Base-by-base conservation (phyloP, 2,888 invertebrate species). In the Melanotus villosus region DNA sequence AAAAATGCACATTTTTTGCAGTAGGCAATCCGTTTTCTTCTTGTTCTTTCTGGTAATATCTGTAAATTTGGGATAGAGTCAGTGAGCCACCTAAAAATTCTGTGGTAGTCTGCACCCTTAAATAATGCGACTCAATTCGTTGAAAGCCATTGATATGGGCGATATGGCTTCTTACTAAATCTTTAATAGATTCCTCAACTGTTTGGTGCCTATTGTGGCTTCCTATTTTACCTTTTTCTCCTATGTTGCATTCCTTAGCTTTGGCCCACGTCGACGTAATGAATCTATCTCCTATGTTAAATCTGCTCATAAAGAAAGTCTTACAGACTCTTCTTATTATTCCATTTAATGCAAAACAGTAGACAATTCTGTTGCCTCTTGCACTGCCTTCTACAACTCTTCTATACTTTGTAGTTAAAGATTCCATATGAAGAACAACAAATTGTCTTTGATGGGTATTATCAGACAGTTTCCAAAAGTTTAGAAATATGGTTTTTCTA, bases 211-310 rank as follows among this genome's bases (percentile, higher is more conserved):
- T 23, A 26, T 21, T 52, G 14, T 52, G 52, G 26, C n/a, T 52
- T 52, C 52, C 52, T 32, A 16, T 32, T 34, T 16, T 54, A 54
- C 32, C 34, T 16, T 32, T 58, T 43, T 23, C 57, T 65, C 38
- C 16, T 59, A 58, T 47, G 16, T 21, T 64, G 21, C 58, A 58
- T 26, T 58, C 58, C n/a, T 43, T 43, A 30, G 12, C 16, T 26
- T 58, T 58, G 41, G 43, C 43, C 58, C 23, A 58, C n/a, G 58
- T 43, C 5, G 57, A 38, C 16, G 26, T 14, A 19, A 41, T 19
- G 19, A 57, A 57, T 34, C 21, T 19, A 14, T 38, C 38, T 38
- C 38, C 9, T 56, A 56, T 36, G 19, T 58, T 58, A 36, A 58
- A 21, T 1, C 43, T 58, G 43, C 43, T 43, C 43, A 30, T 14